Conservation (phyloP, 2,797 vertebrate genomes). For the Hirundo rustica region DNA sequence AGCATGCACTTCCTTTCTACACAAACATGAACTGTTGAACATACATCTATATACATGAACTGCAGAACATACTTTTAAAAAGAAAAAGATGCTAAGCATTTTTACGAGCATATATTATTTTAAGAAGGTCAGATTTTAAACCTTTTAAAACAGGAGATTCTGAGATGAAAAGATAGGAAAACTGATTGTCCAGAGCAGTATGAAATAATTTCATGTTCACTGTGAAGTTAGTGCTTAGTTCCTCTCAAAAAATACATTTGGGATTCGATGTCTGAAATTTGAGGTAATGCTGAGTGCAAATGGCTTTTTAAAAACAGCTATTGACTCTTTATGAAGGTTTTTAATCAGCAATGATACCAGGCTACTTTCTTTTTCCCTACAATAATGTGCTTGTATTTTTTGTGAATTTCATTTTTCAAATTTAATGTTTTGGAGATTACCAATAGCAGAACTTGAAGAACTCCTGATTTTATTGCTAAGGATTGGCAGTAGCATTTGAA, state of each 20-base stretch:
- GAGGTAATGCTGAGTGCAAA: not conserved
- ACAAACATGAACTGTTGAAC: not conserved
- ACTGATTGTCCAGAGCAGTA: not conserved
- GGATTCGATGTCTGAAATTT: not conserved
- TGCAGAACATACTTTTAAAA: not conserved
- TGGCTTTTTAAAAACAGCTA: not conserved
- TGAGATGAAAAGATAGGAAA: not conserved
- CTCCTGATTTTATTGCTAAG: not conserved
- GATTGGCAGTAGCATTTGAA: not conserved
- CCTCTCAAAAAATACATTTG: not conserved
- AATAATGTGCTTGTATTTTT: not conserved
- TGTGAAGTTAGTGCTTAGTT: not conserved
- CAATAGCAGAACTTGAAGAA: not conserved
- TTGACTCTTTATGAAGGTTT: not conserved
- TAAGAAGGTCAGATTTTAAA: not conserved
- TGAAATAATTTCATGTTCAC: not conserved
- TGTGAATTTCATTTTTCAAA: not conserved
- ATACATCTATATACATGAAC: fast-evolving
- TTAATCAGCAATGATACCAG: not conserved
- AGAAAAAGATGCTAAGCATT: not conserved
- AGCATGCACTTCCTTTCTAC: not conserved
- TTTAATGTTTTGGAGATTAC: not conserved
- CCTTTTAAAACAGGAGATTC: not conserved
- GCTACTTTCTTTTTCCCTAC: not conserved
- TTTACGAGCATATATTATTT: not conserved